Conservation (phyloP, 2,797 vertebrate species). For the Otolemur crassicaudatus region DNA sequence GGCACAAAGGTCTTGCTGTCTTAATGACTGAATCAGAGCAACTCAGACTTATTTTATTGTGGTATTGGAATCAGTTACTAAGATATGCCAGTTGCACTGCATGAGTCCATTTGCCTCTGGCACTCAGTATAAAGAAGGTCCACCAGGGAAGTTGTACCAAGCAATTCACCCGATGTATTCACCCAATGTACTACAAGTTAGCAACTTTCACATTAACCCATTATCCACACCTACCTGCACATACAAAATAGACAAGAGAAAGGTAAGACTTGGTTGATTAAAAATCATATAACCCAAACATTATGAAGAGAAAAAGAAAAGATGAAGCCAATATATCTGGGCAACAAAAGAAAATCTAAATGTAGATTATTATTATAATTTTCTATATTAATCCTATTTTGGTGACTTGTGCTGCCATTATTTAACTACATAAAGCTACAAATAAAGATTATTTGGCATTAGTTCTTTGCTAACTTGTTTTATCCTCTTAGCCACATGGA, state of each 20-base stretch:
- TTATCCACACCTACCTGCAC: background rate
- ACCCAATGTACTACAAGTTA: background rate
- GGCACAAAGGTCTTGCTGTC: background rate
- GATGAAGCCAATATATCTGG: background rate
- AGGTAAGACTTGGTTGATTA: background rate
- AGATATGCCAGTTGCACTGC: background rate
- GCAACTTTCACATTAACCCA: background rate
- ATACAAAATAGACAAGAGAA: background rate
- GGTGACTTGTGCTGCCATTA: background rate
- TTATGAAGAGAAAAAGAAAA: background rate
- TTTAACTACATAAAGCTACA: background rate
- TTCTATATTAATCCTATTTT: background rate
- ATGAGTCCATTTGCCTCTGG: background rate
- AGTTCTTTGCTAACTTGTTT: background rate
- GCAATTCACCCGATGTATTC: background rate
- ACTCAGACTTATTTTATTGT: background rate
- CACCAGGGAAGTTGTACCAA: background rate
- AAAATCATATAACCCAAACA: background rate
- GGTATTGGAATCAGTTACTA: background rate
- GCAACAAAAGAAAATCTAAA: background rate
- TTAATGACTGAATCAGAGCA: background rate
- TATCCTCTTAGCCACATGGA: background rate
- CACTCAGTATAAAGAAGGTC: background rate
- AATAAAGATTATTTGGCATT: background rate
- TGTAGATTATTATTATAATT: background rate